These are phyloP conservation scores for Myrmecophaga tridactyla DNA, from an alignment of 2,113 vertebrate species.

Conservation along the genomic window DNA sequence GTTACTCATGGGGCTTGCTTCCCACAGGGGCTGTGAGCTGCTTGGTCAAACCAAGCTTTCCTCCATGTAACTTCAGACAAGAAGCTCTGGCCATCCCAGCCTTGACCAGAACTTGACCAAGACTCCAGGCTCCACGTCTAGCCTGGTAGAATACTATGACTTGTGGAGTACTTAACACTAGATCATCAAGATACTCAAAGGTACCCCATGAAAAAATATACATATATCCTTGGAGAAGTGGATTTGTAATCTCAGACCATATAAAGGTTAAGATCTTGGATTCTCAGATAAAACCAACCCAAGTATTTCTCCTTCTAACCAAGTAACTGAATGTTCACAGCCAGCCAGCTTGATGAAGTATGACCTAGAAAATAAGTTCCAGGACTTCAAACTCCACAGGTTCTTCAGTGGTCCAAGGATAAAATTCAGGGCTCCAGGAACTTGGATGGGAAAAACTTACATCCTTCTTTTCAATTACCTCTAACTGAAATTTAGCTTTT, in stretches of 20 bases:
- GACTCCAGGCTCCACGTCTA: background rate
- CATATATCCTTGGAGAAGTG: background rate
- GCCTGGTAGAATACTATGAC: background rate
- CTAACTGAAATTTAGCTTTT: background rate
- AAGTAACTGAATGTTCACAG: background rate
- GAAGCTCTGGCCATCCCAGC: background rate
- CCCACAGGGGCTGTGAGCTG: background rate
- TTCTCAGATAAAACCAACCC: background rate
- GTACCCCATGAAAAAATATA: background rate
- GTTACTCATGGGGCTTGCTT: background rate
- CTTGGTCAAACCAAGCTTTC: background rate
- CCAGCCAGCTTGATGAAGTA: background rate
- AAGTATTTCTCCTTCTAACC: background rate
- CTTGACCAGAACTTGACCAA: background rate
- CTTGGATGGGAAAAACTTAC: background rate
- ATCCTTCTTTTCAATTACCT: background rate
- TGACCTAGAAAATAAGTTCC: background rate
- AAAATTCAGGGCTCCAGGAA: background rate
- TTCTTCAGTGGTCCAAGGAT: background rate
- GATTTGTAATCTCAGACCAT: background rate
- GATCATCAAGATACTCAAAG: slow-evolving; percentile 7
- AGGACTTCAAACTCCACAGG: background rate
- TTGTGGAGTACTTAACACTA: background rate
- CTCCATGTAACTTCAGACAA: background rate
- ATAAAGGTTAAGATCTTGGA: background rate